phyloP scores from a whole-genome alignment of 1,140 invertebrate species.

The Lithobius niger region DNA sequence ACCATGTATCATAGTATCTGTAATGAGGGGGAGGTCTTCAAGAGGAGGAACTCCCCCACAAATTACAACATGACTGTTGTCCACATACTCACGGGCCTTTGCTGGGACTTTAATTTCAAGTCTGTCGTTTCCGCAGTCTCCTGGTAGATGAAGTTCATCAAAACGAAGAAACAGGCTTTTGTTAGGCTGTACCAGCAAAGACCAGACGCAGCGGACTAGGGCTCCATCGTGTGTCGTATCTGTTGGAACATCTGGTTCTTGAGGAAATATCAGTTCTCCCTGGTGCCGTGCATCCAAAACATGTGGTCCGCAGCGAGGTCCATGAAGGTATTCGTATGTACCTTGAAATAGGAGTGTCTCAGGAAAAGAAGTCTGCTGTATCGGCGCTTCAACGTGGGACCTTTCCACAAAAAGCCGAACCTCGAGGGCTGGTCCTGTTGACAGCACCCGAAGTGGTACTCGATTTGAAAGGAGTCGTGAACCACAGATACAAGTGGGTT shows the following conservation, averaged over 20 bases:
- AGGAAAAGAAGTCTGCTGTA: background rate
- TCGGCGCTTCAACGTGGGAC: background rate
- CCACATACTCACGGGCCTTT: background rate
- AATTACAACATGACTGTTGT: background rate
- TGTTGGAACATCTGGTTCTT: background rate
- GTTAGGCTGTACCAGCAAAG: slow-evolving; percentile 50
- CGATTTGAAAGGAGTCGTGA: too few species aligned
- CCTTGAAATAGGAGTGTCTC: slow-evolving; percentile 59
- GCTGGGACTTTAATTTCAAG: slow-evolving; percentile 5
- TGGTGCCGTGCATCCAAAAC: slow-evolving; percentile 53
- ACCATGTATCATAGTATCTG: background rate
- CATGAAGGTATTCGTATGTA: slow-evolving; percentile 71
- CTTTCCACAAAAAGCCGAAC: slow-evolving; percentile 51
- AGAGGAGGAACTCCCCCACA: slow-evolving; percentile 1
- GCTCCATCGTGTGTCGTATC: slow-evolving; percentile 23
- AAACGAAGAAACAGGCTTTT: slow-evolving; percentile 72
- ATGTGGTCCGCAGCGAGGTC: slow-evolving; percentile 68
- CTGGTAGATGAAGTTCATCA: slow-evolving; percentile 44
- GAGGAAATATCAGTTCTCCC: slow-evolving; percentile 69
- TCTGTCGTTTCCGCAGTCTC: slow-evolving; percentile 5
- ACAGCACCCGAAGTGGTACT: slow-evolving; percentile 50
- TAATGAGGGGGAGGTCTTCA: slow-evolving; percentile 6
- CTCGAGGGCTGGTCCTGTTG: slow-evolving; percentile 57
- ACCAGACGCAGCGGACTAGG: slow-evolving; percentile 82
- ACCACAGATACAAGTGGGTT: too few species aligned